Evolutionary conservation across 2,797 vertebrate genomes (phyloP).

Genomic region (Antrozous pallidus): DNA sequence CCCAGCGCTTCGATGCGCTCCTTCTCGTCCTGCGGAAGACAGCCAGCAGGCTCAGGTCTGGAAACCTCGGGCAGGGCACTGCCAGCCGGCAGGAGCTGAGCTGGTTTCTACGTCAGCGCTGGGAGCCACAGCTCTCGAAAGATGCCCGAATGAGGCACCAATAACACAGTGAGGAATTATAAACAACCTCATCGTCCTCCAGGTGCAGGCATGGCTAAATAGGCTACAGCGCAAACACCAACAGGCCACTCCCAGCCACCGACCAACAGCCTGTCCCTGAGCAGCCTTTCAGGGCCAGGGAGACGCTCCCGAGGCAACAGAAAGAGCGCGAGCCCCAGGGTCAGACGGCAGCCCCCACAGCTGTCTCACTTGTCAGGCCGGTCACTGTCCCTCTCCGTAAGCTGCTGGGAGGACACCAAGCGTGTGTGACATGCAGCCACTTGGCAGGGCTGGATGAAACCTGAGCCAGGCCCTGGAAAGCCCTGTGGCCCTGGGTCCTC

Average conservation of each 20-base stretch:
- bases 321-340: neutral
- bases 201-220: neutral
- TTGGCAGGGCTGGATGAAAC: neutral
- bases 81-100: neutral
- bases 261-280: rapidly evolving
- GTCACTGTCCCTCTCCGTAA: neutral
- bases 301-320: neutral
- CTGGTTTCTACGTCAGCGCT: neutral
- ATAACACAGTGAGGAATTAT: neutral
- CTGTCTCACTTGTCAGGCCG: neutral
- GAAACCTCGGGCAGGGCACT: too few relatives aligned
- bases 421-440: rapidly evolving
- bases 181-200: too few relatives aligned
- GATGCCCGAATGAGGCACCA: neutral
- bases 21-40: slow-evolving; percentile 87
- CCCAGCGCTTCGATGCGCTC: slow-evolving; percentile 93
- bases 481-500: neutral
- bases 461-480: neutral
- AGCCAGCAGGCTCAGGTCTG: too few relatives aligned
- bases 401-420: neutral
- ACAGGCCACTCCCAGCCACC: rapidly evolving
- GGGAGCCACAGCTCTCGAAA: neutral
- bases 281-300: neutral
- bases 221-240: rapidly evolving
- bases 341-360: neutral